Percentiles rank a stretch among this genome's conserved stretches.
Conservation (phyloP, 2,113 vertebrate genomes). For the Entomyzon cyanotis region DNA sequence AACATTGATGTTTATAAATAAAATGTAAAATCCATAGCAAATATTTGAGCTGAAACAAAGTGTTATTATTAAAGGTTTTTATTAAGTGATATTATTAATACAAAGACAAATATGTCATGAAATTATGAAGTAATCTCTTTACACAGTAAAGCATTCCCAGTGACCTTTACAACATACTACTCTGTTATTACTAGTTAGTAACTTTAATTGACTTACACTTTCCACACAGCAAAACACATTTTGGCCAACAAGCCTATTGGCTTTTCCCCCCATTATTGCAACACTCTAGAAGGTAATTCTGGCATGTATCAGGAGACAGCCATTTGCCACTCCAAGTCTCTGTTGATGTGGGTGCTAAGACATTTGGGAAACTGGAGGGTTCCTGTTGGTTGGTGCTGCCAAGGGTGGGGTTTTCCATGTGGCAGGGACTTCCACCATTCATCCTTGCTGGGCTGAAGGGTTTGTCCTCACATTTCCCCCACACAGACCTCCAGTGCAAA, state of each 20-base stretch:
- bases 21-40: neutral
- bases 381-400: neutral
- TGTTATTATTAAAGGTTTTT: neutral
- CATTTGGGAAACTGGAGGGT: neutral
- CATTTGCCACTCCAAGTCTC: neutral
- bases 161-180: neutral
- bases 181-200: neutral
- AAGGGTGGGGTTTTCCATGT: rapidly evolving
- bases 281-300: neutral
- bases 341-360: neutral
- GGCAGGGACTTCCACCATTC: neutral
- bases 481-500: neutral
- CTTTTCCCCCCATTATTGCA: neutral
- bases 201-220: neutral
- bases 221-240: neutral
- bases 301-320: neutral
- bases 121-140: neutral
- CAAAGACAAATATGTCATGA: neutral
- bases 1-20: neutral
- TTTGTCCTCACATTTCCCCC: neutral
- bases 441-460: neutral
- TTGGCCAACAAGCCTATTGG: neutral
- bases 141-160: neutral
- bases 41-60: neutral
- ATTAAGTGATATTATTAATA: neutral